Conservation (phyloP, 2,888 invertebrate species). For the Athalia rosae region DNA sequence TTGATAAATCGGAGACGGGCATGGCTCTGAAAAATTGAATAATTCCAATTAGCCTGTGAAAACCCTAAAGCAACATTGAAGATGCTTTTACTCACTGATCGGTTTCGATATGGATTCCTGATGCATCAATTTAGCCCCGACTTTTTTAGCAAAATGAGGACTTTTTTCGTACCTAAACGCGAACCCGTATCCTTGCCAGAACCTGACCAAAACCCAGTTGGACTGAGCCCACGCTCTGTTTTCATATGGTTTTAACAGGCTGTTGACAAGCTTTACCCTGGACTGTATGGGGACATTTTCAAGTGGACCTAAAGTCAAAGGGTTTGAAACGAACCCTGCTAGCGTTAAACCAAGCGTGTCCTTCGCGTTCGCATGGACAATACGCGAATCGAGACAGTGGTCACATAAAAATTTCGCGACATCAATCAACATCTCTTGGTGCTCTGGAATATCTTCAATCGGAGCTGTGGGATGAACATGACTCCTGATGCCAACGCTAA, state of each 20-base stretch:
- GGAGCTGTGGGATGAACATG: slow-evolving; percentile 81
- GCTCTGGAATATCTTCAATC: slow-evolving; percentile 76
- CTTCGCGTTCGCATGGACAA: slow-evolving; percentile 84
- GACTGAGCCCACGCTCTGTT: slow-evolving; percentile 90
- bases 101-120: slow-evolving; percentile 73
- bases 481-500: slow-evolving; percentile 79
- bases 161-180: slow-evolving; percentile 81
- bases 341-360: slow-evolving; percentile 86
- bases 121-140: slow-evolving; percentile 72
- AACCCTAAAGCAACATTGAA: slow-evolving; percentile 6
- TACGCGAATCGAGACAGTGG: slow-evolving; percentile 85
- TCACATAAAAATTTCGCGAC: slow-evolving; percentile 84
- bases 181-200: slow-evolving; percentile 90
- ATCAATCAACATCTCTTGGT: slow-evolving; percentile 78
- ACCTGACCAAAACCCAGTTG: slow-evolving; percentile 88
- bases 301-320: slow-evolving; percentile 81
- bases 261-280: slow-evolving; percentile 79
- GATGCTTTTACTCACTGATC: slow-evolving; percentile 64
- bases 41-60: no score
- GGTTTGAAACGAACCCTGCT: slow-evolving; percentile 85
- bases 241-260: slow-evolving; percentile 85
- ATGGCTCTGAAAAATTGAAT: slow-evolving; percentile 76
- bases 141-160: slow-evolving; percentile 73
- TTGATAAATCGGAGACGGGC: slow-evolving; percentile 81
- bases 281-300: slow-evolving; percentile 81